A percentile compares a stretch with the other conserved stretches of the same genome.
Evolutionary conservation across 2,888 invertebrate genomes (phyloP).

Genomic region (Petrophora chlorosata): DNA sequence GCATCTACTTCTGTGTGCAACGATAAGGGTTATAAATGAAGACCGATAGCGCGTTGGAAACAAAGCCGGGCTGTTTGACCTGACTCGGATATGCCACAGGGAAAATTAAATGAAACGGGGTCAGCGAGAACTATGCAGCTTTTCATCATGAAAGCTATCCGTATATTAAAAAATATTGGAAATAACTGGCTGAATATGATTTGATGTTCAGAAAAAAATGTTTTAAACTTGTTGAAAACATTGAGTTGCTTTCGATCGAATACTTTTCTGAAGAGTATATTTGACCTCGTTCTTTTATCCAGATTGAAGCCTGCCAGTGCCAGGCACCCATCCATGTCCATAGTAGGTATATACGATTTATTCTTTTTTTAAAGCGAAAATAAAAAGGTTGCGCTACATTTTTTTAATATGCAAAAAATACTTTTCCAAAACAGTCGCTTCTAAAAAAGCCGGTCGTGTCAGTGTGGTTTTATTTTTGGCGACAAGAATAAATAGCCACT

Average conservation of each 20-base stretch:
- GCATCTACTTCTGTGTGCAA: constrained; percentile 38
- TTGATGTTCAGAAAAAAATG: constrained; percentile 17
- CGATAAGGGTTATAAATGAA: constrained; percentile 50
- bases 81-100: constrained; percentile 52
- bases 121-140: constrained; percentile 46
- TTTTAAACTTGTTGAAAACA: constrained; percentile 23
- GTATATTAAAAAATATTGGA: constrained; percentile 33
- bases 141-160: constrained; percentile 34
- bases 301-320: too few species aligned
- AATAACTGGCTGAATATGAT: constrained; percentile 28
- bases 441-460: constrained; percentile 5
- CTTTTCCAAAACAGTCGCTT: neutral
- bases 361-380: neutral
- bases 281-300: too few species aligned
- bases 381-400: neutral
- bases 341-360: too few species aligned
- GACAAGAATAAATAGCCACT: constrained; percentile 7
- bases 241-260: too few species aligned
- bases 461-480: constrained; percentile 3
- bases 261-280: constrained; percentile 2
- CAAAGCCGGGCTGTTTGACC: constrained; percentile 59
- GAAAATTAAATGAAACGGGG: constrained; percentile 46
- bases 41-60: constrained; percentile 48
- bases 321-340: too few species aligned
- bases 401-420: neutral